These are phyloP conservation scores for Plutomurus gul DNA, from an alignment of 1,140 invertebrate species.

Conservation along the genomic window DNA sequence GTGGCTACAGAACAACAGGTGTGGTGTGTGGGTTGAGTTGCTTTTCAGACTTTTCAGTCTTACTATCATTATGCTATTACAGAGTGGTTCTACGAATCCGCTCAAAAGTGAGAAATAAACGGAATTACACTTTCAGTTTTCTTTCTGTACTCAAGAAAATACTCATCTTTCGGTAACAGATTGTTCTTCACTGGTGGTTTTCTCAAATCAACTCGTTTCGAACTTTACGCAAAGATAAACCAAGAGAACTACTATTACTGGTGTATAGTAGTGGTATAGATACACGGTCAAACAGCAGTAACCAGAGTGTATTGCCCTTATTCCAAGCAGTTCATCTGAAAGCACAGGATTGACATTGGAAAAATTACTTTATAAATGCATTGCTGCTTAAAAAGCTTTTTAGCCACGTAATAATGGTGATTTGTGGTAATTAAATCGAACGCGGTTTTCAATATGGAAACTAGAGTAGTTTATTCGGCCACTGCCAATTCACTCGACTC, in stretches of 20 bases:
- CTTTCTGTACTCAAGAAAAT: constrained; percentile 4
- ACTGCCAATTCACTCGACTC: constrained; percentile 44
- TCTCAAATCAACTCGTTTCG: no score
- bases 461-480: constrained; percentile 35
- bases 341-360: background rate
- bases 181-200: no score
- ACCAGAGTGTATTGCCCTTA: background rate
- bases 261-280: background rate
- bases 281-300: background rate
- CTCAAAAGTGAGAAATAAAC: constrained; percentile 3
- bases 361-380: background rate
- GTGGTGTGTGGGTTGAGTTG: background rate
- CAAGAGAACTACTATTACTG: background rate
- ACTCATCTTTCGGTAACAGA: background rate
- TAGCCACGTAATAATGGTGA: background rate
- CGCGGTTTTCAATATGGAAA: no score
- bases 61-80: background rate
- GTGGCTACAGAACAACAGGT: background rate
- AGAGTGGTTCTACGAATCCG: background rate
- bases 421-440: no score
- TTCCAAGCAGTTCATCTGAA: background rate
- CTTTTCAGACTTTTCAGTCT: background rate
- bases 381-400: background rate
- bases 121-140: constrained; percentile 27
- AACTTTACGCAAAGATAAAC: background rate